These are phyloP conservation scores for Dryocosmus kuriphilus DNA, from an alignment of 2,888 invertebrate genomes.

Conservation along the genomic window DNA sequence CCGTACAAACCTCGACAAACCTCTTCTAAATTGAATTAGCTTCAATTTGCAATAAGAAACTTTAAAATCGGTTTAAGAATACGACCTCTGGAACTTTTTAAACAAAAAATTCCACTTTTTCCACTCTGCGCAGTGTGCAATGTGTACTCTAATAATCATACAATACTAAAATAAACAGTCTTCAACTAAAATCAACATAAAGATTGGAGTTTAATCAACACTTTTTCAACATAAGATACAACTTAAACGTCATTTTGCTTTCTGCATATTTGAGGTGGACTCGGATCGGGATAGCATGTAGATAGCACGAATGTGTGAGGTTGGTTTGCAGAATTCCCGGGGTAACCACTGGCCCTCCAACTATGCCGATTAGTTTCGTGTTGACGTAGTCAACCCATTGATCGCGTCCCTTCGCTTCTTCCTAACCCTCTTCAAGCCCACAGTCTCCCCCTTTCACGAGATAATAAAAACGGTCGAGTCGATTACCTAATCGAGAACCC, in stretches of 20 bases:
- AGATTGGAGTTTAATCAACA: not conserved
- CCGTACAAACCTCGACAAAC: no score
- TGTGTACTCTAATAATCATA: no score
- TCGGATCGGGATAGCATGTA: slow-evolving; percentile 1
- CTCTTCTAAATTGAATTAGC: no score
- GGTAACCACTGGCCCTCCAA: slow-evolving; percentile 65
- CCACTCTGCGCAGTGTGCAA: no score
- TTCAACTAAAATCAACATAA: not conserved
- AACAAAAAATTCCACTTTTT: no score
- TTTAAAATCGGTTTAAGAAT: no score
- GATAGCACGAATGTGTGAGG: slow-evolving; percentile 8
- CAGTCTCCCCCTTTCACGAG: not conserved
- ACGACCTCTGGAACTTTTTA: no score
- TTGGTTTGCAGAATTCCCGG: slow-evolving; percentile 56
- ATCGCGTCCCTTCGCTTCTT: slow-evolving; percentile 23
- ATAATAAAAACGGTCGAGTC: slow-evolving; percentile 24
- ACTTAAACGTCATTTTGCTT: slow-evolving; percentile 11
- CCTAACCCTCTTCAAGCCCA: not conserved
- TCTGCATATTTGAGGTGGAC: slow-evolving; percentile 30
- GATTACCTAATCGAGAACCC: slow-evolving; percentile 33
- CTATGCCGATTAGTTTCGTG: slow-evolving; percentile 68
- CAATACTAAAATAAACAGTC: no score
- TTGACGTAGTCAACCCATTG: slow-evolving; percentile 53
- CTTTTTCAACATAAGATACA: not conserved
- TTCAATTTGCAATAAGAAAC: no score